Evolutionary conservation across 1,140 invertebrate species (phyloP).

Genomic region (Brachionus rotundiformis): DNA sequence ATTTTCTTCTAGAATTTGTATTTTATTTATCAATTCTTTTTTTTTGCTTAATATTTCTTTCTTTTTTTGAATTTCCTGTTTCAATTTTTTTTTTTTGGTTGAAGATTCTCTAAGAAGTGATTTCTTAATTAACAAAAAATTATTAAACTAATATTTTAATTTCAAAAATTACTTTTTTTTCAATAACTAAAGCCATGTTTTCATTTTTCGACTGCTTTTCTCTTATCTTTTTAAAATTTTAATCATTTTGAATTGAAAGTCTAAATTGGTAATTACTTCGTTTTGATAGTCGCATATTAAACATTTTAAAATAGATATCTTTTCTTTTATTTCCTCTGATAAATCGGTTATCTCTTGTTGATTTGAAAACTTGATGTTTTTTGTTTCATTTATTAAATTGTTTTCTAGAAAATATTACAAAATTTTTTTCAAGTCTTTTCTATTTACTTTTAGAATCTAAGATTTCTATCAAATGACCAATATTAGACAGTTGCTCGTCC

Average conservation of each 20-base stretch:
- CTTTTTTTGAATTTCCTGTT: neutral
- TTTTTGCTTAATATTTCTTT: neutral
- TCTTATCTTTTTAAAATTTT: too few species aligned
- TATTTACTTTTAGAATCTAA: neutral
- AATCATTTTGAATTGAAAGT: too few species aligned
- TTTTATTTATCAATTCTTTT: neutral
- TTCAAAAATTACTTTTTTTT: neutral
- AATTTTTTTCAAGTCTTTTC: neutral
- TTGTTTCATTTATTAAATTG: neutral
- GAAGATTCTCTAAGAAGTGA: too few species aligned
- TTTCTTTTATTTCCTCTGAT: neutral
- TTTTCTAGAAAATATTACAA: neutral
- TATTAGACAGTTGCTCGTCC: neutral
- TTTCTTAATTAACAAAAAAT: too few species aligned
- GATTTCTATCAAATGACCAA: neutral
- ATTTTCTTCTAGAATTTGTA: constrained; percentile 7
- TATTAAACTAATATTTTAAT: too few species aligned
- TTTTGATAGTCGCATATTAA: neutral
- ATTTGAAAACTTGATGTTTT: neutral
- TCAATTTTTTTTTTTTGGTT: neutral
- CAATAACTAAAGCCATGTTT: neutral
- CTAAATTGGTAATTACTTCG: neutral
- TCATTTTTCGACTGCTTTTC: neutral
- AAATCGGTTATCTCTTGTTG: neutral
- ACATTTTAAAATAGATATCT: constrained; percentile 1